phyloP scores from a whole-genome alignment of 2,113 vertebrate genomes.

The Stegostoma tigrinum region DNA sequence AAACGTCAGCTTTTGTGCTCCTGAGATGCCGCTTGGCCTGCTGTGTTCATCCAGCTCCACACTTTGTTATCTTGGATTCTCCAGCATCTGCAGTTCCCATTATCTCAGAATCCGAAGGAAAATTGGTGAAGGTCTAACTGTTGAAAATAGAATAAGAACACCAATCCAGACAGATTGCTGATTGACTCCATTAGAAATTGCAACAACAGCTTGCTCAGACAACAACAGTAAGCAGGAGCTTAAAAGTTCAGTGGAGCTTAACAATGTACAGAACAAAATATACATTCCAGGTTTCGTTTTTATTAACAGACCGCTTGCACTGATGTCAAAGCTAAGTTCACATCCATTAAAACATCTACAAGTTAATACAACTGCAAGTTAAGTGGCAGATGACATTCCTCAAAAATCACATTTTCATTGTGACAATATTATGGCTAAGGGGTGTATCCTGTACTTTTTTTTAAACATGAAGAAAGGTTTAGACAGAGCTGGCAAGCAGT shows the following conservation, averaged over 20 bases:
- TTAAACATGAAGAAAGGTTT: too few relatives aligned
- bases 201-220: not conserved
- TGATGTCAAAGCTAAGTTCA: not conserved
- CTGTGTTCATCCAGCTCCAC: too few relatives aligned
- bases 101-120: not conserved
- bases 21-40: too few relatives aligned
- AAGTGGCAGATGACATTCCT: not conserved
- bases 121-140: not conserved
- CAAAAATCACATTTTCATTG: not conserved
- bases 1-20: too few relatives aligned
- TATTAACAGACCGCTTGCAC: not conserved
- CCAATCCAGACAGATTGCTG: not conserved
- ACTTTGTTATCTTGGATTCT: too few relatives aligned
- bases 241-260: not conserved
- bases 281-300: not conserved
- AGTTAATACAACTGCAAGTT: not conserved
- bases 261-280: not conserved
- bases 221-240: not conserved
- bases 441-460: too few relatives aligned
- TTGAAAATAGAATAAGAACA: not conserved
- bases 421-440: too few relatives aligned
- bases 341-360: not conserved
- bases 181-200: not conserved
- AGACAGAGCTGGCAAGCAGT: too few relatives aligned
- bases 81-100: too few relatives aligned